Conservation (phyloP, 2,113 vertebrate genomes). For the Zosterops japonicus region DNA sequence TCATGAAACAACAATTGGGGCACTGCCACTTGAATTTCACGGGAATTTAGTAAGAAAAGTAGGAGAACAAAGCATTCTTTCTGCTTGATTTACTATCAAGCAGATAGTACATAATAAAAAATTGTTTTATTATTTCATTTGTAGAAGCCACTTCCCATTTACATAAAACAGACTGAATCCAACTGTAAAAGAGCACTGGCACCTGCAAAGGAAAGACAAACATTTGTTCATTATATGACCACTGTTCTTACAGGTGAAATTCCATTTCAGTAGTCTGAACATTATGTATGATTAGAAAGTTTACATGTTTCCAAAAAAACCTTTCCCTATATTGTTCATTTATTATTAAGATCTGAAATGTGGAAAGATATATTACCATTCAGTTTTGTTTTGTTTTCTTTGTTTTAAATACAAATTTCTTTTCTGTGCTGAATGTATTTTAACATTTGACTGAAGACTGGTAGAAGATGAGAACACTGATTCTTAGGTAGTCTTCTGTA, state of each 20-base stretch:
- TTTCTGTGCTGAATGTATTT: not conserved
- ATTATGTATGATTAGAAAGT: not conserved
- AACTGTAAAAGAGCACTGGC: not conserved
- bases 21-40: not conserved
- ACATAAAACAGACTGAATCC: not conserved
- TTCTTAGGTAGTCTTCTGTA: not conserved
- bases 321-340: not conserved
- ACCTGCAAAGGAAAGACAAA: not conserved
- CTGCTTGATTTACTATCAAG: slow-evolving; percentile 13
- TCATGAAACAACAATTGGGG: not conserved
- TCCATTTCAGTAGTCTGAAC: not conserved
- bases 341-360: not conserved
- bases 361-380: not conserved
- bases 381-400: not conserved
- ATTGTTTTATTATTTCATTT: not conserved
- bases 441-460: not conserved
- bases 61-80: not conserved
- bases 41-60: not conserved
- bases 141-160: not conserved
- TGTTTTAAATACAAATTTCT: not conserved
- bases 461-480: not conserved
- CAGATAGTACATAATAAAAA: too few species aligned
- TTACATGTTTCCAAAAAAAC: not conserved
- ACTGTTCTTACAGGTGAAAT: not conserved
- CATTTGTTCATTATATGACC: not conserved